Evolutionary conservation across 2,797 vertebrate species (phyloP).

Genomic region (Serranus cabrilla): DNA sequence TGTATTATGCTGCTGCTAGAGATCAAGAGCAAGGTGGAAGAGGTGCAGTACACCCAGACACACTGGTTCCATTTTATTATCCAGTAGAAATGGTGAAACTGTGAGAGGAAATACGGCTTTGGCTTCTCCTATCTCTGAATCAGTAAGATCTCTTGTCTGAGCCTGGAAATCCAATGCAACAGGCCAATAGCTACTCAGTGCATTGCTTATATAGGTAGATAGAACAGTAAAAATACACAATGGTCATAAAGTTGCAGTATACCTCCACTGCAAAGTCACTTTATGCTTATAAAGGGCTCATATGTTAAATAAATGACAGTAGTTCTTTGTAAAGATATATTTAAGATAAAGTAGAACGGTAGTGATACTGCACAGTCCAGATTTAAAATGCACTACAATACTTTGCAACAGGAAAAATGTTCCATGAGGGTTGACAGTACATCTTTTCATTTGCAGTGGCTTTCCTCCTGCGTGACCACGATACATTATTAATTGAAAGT

Average conservation of each 20-base stretch:
- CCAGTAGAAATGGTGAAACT: neutral
- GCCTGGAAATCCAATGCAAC: neutral
- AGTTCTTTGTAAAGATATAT: neutral
- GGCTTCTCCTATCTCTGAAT: neutral
- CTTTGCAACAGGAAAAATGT: conserved; percentile 21
- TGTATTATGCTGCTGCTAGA: neutral
- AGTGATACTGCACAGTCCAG: conserved; percentile 12
- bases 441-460: conserved; percentile 40
- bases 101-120: neutral
- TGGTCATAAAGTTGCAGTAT: neutral
- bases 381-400: conserved; percentile 30
- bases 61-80: conserved; percentile 5
- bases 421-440: conserved; percentile 25
- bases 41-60: neutral
- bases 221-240: neutral
- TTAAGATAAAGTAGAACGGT: neutral
- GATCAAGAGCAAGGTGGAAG: conserved; percentile 22
- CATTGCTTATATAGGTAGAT: neutral
- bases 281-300: neutral
- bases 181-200: no score
- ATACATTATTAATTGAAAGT: conserved; percentile 54
- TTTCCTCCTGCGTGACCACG: conserved; percentile 27
- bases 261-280: neutral
- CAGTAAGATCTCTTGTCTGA: neutral
- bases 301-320: neutral